Base-by-base conservation (phyloP, 2,797 vertebrate genomes). In the Iguana delicatissima region DNA sequence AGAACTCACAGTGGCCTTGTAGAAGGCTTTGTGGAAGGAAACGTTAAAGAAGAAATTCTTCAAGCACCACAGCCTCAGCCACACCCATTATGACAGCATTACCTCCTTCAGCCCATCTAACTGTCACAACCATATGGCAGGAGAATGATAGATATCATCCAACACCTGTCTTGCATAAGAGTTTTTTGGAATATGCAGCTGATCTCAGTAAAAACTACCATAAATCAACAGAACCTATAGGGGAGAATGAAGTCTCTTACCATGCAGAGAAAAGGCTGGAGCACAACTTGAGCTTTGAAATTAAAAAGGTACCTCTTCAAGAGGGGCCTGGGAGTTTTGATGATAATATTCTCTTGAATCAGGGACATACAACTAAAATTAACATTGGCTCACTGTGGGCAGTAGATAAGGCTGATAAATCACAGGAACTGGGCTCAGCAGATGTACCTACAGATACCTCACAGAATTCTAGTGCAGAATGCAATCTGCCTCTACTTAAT, bases 111-210 rank as follows among this genome's bases (percentile, higher is more conserved):
- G 42, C 42, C 42, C 42, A 46, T 46, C 42, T 46, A 46, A 46
- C 42, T 46, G 42, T 99, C 93, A 99, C 98, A 85, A 98, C 98
- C 0, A 99, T 99, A 86, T 98, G 99, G 95, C 98, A 99, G 96
- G 99, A 99, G 97, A 99, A 98, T 35, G 99, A 99, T 89, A 98
- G 99, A 96, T 99, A 99, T 96, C 99, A 99, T 91, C 99, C 99
- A 92, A 99, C 76, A 96, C 98, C 4, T 46, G 42, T 46, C 42
- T 46, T 46, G 42, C 42, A 46, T 46, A 46, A 3, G 92, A 96
- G 99, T 95, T 97, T 98, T 0, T 97, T 98, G 2, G 95, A 98
- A 59, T 96, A 97, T 93, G 94, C 98, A 26, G 96, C 97, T 84
- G 99, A 99, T 96, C 98, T 99, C 96, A 99, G 99, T 0, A 98